Evolutionary conservation across 2,888 invertebrate genomes (phyloP).

Genomic region (Drosophila limbata): DNA sequence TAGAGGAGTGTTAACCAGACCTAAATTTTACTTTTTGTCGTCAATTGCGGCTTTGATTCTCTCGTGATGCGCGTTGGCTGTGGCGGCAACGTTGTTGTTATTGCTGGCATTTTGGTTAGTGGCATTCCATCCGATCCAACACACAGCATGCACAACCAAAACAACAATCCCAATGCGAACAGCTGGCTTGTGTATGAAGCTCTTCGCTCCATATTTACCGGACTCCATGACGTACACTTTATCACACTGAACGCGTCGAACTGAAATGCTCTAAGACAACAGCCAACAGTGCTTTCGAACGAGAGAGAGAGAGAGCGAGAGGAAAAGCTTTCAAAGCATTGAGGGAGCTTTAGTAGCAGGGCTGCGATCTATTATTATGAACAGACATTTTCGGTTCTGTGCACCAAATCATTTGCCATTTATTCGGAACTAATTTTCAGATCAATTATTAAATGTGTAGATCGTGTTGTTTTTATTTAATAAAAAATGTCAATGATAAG

Average conservation of each 20-base stretch:
- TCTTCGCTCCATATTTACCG: conserved; percentile 26
- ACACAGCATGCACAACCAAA: conserved; percentile 64
- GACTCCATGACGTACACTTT: conserved; percentile 46
- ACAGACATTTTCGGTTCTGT: not conserved
- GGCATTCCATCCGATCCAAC: conserved; percentile 69
- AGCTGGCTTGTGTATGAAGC: conserved; percentile 56
- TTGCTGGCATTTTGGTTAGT: conserved; percentile 34
- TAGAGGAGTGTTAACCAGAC: not conserved
- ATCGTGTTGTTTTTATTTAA: no score
- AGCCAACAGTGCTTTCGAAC: not conserved
- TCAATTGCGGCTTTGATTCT: conserved; percentile 46
- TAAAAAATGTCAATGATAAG: no score
- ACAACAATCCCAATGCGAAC: conserved; percentile 71
- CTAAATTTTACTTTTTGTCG: not conserved
- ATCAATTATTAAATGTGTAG: not conserved
- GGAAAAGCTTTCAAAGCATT: conserved; percentile 16
- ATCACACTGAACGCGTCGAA: conserved; percentile 18
- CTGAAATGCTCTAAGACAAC: not conserved
- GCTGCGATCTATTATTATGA: conserved; percentile 10
- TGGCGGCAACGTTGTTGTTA: conserved; percentile 12
- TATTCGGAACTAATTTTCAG: not conserved
- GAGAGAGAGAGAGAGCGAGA: not conserved
- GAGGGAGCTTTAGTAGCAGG: conserved; percentile 13
- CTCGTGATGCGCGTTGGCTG: conserved; percentile 54
- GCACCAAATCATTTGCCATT: not conserved